phyloP scores from a whole-genome alignment of 1,140 invertebrate genomes.

The Harpegnathos saltator region DNA sequence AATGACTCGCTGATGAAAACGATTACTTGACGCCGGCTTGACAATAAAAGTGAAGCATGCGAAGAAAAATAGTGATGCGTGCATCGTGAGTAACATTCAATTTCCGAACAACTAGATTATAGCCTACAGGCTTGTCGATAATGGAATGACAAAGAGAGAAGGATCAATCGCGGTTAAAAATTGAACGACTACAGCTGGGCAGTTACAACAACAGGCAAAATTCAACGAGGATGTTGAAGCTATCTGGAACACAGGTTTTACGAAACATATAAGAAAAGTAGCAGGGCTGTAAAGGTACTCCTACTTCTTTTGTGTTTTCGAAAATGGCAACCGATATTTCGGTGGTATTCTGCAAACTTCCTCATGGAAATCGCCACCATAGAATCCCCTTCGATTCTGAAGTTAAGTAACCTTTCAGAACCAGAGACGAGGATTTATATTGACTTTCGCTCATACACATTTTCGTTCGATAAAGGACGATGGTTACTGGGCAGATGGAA shows the following conservation, averaged over 20 bases:
- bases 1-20: too few relatives aligned
- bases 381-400: conserved; percentile 75
- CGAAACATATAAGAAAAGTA: conserved; percentile 80
- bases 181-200: conserved; percentile 86
- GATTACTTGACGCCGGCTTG: too few relatives aligned
- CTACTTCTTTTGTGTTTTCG: not conserved
- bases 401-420: conserved; percentile 79
- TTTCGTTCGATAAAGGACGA: conserved; percentile 91
- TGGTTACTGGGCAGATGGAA: conserved; percentile 88
- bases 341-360: conserved; percentile 77
- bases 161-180: conserved; percentile 75
- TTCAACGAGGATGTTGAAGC: conserved; percentile 88
- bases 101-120: conserved; percentile 72
- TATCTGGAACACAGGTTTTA: conserved; percentile 86
- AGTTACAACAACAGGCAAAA: conserved; percentile 89
- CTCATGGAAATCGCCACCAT: conserved; percentile 75
- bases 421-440: conserved; percentile 90
- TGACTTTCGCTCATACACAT: conserved; percentile 90
- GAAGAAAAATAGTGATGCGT: conserved; percentile 81
- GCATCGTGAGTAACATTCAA: conserved; percentile 79
- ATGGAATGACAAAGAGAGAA: conserved; percentile 82
- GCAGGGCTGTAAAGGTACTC: conserved; percentile 61
- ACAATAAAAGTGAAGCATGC: conserved; percentile 74
- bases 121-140: conserved; percentile 82
- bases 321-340: too few relatives aligned